Conservation (phyloP, 1,140 invertebrate genomes). For the Ceratosolen fusciceps region DNA sequence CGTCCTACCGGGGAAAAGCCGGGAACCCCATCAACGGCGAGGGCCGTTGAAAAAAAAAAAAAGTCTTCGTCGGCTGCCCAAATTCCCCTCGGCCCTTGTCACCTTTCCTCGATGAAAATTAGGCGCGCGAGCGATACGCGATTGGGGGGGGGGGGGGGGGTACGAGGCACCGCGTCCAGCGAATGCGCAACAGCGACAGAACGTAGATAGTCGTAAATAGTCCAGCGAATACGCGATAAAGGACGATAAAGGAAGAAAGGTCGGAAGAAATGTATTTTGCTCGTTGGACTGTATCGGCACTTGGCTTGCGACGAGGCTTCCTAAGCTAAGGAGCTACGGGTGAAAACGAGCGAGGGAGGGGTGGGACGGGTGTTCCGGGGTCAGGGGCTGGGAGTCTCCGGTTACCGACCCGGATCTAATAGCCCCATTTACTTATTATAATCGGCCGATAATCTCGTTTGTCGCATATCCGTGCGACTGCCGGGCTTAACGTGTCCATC, state of each 20-base stretch:
- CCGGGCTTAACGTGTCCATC: neutral
- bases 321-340: neutral
- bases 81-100: too few species aligned
- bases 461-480: neutral
- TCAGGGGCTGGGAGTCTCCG: neutral
- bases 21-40: conserved; percentile 28
- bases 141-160: too few species aligned
- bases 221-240: too few species aligned
- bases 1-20: neutral
- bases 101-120: too few species aligned
- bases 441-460: conserved; percentile 12
- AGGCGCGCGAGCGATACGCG: too few species aligned
- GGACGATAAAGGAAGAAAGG: neutral
- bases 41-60: too few species aligned
- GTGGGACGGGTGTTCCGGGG: too few species aligned
- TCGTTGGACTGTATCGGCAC: neutral
- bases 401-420: conserved; percentile 29
- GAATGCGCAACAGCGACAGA: too few species aligned
- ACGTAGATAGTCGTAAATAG: too few species aligned
- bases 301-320: neutral
- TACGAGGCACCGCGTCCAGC: too few species aligned
- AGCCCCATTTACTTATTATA: conserved; percentile 18
- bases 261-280: neutral
- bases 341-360: too few species aligned
- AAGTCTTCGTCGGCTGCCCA: too few species aligned